Base-by-base conservation (phyloP, 1,140 invertebrate genomes). In the Drosophila tsacasi region DNA sequence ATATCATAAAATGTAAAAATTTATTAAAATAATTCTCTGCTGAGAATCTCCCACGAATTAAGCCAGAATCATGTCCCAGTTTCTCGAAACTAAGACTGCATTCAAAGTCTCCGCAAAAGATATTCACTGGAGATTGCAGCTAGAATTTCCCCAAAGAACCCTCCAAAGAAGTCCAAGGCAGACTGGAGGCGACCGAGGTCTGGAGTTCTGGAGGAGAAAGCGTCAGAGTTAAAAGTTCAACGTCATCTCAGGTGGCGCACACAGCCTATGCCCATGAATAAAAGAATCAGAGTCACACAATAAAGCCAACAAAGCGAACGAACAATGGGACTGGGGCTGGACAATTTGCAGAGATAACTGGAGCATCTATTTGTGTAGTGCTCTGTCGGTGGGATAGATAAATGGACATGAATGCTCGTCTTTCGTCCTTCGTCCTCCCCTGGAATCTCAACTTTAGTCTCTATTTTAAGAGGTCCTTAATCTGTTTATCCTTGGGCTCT, bases 161-260 rank as follows among this genome's bases (percentile, higher is more conserved):
- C 32, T 0, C 30, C 13, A 52, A 61, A 65, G 25, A 61, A 65
- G 25, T 21, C 12, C 7, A 44, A 65, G 49, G 37, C 40, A 46
- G 39, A 50, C 21, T 40, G 15, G 15, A 15, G 23, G 15, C 23
- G 23, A 25, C 15, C 3, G 8, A 1, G n/a, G n/a, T n/a, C n/a
- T 5, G 7, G 12, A 15, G 49, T 5, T 37, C 52, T n/a, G 1
- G 23, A 35, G 47, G 19, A 32, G 35, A 68, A 57, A 57, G 39
- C 39, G 0, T 15, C 17, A 30, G 30, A 62, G 35, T 25, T 50
- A 76, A 75, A 75, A 76, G 74, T 76, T 76, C 74, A 76, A 76
- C 74, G 74, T 76, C 74, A 76, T 76, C 74, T 76, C 60, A 76
- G 74, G 74, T 76, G 71, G 72, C 37, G 39, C 52, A 60, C 27